A percentile compares a stretch with the other conserved stretches of the same genome.
These are phyloP conservation scores for Peromyscus nudipes DNA, from an alignment of 2,797 vertebrate genomes.

Conservation along the genomic window DNA sequence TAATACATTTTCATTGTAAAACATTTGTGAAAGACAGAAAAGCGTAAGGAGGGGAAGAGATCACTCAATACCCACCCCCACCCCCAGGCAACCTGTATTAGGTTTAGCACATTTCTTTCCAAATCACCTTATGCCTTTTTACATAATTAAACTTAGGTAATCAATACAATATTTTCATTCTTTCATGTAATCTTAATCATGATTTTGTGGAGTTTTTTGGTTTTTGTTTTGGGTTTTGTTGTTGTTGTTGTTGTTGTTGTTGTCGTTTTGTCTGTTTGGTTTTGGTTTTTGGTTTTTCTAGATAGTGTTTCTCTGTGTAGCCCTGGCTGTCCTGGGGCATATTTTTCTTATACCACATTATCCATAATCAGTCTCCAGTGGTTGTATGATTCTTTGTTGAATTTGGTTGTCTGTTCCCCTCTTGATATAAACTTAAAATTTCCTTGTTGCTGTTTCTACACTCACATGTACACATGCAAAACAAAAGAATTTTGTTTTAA, in stretches of 20 bases:
- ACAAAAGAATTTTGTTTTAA: constrained; percentile 55
- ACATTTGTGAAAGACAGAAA: constrained; percentile 67
- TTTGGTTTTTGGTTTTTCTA: background rate
- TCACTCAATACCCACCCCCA: background rate
- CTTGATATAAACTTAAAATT: constrained; percentile 42
- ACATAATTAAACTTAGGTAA: background rate
- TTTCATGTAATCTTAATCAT: constrained; percentile 17
- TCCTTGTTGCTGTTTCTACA: constrained; percentile 37
- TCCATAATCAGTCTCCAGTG: background rate
- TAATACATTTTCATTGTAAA: constrained; percentile 63
- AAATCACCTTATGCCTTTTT: constrained; percentile 36
- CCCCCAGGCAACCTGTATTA: background rate
- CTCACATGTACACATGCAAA: background rate
- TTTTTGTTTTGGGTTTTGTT: background rate
- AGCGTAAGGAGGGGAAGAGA: background rate
- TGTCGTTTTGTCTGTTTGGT: background rate
- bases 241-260: background rate
- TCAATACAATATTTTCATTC: background rate
- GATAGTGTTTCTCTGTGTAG: background rate
- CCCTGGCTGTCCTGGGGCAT: background rate
- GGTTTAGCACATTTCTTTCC: constrained; percentile 37
- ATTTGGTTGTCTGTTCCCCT: constrained; percentile 19
- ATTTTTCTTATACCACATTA: background rate
- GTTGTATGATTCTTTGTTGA: constrained; percentile 1
- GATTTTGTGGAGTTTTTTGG: background rate